Evolutionary conservation across 1,140 invertebrate species (phyloP).

Genomic region (Euwallacea similis): DNA sequence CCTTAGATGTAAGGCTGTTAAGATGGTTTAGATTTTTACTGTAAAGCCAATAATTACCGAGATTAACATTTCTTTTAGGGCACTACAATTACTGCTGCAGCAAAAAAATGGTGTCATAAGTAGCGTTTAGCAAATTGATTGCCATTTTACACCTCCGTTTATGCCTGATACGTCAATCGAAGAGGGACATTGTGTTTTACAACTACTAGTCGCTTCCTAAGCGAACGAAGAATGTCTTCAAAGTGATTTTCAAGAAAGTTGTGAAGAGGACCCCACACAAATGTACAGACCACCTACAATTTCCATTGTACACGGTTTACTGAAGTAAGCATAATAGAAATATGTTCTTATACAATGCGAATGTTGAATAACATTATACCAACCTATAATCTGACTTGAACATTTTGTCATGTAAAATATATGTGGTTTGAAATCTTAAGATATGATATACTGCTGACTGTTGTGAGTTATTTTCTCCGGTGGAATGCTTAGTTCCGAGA

Average conservation of each 20-base stretch:
- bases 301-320: conserved; percentile 7
- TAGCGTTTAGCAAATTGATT: conserved; percentile 10
- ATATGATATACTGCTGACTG: conserved; percentile 6
- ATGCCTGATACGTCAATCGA: conserved; percentile 7
- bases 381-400: conserved; percentile 7
- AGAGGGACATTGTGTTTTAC: conserved; percentile 8
- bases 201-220: conserved; percentile 9
- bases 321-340: conserved; percentile 8
- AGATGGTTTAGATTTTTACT: not conserved
- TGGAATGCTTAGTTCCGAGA: too few relatives aligned
- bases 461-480: not conserved
- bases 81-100: not conserved
- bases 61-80: not conserved
- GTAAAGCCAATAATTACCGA: not conserved
- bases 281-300: conserved; percentile 14
- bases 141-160: conserved; percentile 6
- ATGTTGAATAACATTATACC: conserved; percentile 16
- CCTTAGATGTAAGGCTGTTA: not conserved
- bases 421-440: conserved; percentile 8
- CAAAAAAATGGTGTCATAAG: conserved; percentile 7
- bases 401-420: conserved; percentile 16
- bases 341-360: conserved; percentile 13
- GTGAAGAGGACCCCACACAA: conserved; percentile 19
- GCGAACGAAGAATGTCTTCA: conserved; percentile 6
- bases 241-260: conserved; percentile 15